Evolutionary conservation across 1,140 invertebrate species (phyloP).

Genomic region (Teleopsis dalmanni): DNA sequence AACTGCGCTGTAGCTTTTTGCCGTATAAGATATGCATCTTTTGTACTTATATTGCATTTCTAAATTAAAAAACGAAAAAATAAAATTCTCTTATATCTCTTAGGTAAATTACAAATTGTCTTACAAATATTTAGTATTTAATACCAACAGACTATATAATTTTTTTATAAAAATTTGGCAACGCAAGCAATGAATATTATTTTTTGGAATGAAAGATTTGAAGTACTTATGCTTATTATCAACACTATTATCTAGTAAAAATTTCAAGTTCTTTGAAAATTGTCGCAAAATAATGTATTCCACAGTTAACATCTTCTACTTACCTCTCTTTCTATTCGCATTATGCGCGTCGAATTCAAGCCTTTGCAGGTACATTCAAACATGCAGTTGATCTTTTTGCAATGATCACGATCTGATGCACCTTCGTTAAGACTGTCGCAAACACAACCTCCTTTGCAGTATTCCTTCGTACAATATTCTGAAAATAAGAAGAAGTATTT

Average conservation of each 20-base stretch:
- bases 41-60: constrained; percentile 34
- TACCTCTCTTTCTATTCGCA: constrained; percentile 34
- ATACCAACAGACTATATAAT: too few relatives aligned
- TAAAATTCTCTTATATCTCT: not conserved
- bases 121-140: too few relatives aligned
- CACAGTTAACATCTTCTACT: constrained; percentile 10
- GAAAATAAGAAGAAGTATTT: not conserved
- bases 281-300: too few relatives aligned
- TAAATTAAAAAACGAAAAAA: constrained; percentile 8
- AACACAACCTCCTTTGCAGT: constrained; percentile 34
- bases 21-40: constrained; percentile 35
- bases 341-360: constrained; percentile 20
- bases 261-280: too few relatives aligned
- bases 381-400: constrained; percentile 27
- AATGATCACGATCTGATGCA: constrained; percentile 26
- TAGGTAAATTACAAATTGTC: too few relatives aligned
- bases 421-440: constrained; percentile 27
- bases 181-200: too few relatives aligned
- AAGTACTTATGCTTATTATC: too few relatives aligned
- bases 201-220: too few relatives aligned
- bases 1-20: constrained; percentile 34
- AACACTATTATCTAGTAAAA: too few relatives aligned
- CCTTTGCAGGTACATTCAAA: constrained; percentile 28
- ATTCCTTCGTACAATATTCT: constrained; percentile 24
- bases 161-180: too few relatives aligned